A percentile compares a stretch with the other conserved stretches of the same genome.
Conservation (phyloP, 1,140 invertebrate species). For the Plodia interpunctella region DNA sequence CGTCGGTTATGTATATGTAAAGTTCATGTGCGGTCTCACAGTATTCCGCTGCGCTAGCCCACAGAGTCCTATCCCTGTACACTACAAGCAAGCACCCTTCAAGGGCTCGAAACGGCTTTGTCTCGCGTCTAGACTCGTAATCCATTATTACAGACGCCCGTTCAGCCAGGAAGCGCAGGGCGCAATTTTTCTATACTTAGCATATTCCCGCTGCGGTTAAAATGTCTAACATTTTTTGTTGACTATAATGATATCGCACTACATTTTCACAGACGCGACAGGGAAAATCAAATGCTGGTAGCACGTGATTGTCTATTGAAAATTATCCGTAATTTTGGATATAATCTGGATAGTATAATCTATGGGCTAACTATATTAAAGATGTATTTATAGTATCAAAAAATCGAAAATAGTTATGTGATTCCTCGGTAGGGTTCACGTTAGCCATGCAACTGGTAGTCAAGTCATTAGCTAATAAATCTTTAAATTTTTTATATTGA, state of each 20-base stretch:
- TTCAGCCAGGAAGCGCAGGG: conserved; percentile 46
- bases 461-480: no score
- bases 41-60: conserved; percentile 24
- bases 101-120: conserved; percentile 56
- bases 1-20: no score
- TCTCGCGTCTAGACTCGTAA: conserved; percentile 68
- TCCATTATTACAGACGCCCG: conserved; percentile 58
- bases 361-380: no score
- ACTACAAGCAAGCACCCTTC: conserved; percentile 16
- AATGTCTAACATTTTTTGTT: conserved; percentile 50
- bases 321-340: no score
- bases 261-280: neutral
- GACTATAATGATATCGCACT: conserved; percentile 32
- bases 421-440: no score
- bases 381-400: no score
- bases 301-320: no score
- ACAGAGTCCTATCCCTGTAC: neutral
- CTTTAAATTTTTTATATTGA: no score
- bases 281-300: no score
- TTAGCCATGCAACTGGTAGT: no score
- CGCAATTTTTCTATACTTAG: conserved; percentile 51
- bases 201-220: conserved; percentile 66
- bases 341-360: no score
- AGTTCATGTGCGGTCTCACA: neutral
- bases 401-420: no score